phyloP scores from a whole-genome alignment of 1,140 invertebrate genomes.

The Andrena cerasifolii region DNA sequence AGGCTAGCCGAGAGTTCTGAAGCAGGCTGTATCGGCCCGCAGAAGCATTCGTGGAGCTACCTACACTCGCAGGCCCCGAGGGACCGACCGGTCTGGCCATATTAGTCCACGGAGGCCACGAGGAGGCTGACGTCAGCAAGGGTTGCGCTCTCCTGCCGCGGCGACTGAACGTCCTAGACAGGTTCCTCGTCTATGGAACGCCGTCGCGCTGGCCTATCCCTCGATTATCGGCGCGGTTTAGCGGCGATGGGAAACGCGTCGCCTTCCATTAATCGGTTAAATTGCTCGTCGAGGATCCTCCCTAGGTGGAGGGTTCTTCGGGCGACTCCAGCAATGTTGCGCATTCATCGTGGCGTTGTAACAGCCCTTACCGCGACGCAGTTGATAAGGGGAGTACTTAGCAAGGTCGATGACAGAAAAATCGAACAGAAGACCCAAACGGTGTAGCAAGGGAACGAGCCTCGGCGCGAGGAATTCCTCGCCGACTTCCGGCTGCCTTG shows the following conservation, averaged over 20 bases:
- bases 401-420: not conserved
- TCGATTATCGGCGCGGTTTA: not conserved
- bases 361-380: too few species aligned
- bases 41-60: slow-evolving; percentile 23
- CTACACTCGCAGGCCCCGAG: slow-evolving; percentile 49
- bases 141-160: slow-evolving; percentile 42
- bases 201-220: not conserved
- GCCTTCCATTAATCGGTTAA: not conserved
- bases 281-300: too few species aligned
- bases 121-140: slow-evolving; percentile 61
- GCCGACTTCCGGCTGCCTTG: slow-evolving; percentile 42
- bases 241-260: not conserved
- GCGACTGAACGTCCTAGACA: slow-evolving; percentile 31
- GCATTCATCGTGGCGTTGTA: too few species aligned
- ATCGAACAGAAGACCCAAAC: not conserved
- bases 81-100: slow-evolving; percentile 63
- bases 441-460: slow-evolving; percentile 17
- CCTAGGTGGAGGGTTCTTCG: too few species aligned
- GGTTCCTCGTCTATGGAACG: slow-evolving; percentile 16
- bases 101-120: slow-evolving; percentile 60
- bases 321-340: too few species aligned
- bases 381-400: too few species aligned
- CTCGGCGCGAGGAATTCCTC: slow-evolving; percentile 23
- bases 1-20: not conserved
- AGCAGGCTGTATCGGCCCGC: slow-evolving; percentile 11